These are phyloP conservation scores for Cylindroiulus punctatus DNA, from an alignment of 2,888 invertebrate genomes.

Conservation along the genomic window DNA sequence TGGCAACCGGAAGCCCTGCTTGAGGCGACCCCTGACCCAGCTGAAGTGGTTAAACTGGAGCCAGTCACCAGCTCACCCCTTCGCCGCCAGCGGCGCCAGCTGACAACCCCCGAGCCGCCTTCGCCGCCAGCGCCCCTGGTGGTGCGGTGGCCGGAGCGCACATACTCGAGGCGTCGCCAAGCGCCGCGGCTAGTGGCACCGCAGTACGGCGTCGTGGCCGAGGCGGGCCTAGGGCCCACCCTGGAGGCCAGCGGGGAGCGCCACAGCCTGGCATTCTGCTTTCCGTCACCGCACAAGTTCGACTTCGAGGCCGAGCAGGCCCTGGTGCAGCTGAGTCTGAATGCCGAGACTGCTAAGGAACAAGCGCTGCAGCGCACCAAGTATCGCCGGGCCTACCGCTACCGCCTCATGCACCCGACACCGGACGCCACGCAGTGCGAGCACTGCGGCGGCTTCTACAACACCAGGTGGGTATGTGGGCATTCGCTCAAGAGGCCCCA, in stretches of 20 bases:
- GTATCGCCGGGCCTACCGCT: not conserved
- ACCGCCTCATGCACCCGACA: conserved; percentile 10
- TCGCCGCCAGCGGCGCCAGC: not conserved
- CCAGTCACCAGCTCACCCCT: too few relatives aligned
- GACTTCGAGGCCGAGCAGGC: conserved; percentile 11
- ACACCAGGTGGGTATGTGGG: not conserved
- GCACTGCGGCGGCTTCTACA: not conserved
- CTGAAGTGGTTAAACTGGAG: too few relatives aligned
- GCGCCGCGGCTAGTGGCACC: not conserved
- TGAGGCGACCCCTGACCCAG: not conserved
- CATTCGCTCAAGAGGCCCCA: too few relatives aligned
- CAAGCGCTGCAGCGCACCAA: conserved; percentile 23
- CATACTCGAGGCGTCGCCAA: not conserved
- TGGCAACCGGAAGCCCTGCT: not conserved
- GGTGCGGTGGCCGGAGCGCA: not conserved
- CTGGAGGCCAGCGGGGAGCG: not conserved
- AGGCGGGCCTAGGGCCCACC: not conserved
- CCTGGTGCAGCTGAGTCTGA: not conserved
- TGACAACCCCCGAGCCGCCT: not conserved
- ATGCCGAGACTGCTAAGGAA: not conserved
- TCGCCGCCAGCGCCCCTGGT: not conserved
- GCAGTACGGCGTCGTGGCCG: not conserved
- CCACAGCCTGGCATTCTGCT: not conserved
- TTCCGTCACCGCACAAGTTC: not conserved
- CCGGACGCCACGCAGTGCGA: not conserved